Evolutionary conservation across 2,113 vertebrate genomes (phyloP), one percentile per base, ranked within the genome.

Genomic region (Castor canadensis): DNA sequence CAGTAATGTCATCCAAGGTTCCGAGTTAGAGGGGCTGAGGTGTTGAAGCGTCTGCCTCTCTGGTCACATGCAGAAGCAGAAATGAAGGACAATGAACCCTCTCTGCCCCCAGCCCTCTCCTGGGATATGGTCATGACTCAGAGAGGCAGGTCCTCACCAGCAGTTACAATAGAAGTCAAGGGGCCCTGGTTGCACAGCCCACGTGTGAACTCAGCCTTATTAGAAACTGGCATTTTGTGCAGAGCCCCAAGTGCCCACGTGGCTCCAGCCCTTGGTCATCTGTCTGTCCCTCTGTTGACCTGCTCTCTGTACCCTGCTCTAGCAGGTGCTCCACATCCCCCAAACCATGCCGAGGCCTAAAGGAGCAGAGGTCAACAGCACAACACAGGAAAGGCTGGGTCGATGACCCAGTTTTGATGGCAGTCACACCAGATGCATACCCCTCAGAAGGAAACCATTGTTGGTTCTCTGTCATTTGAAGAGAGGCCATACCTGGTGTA

Each of bases 91-190:
- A 24, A 40, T 30, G 47, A 79, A 10, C n/a, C 58, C 49, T 82
- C 15, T 35, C 54, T 3, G 19, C 3, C 52, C 30, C 9, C 13
- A 8, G 6, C 43, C 52, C 6, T 32, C 60, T 84, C 32, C 30
- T 49, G 43, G 32, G 58, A 30, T 26, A 11, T 35, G 12, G 45
- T 38, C 38, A 15, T 38, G 5, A 47, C n/a, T 81, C 30, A 26
- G n/a, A 52, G 8, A 88, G 32, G 10, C 2, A 2, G 35, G n/a
- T 12, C 22, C 24, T 56, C 32, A 1, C 43, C 0, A 11, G n/a
- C 22, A 12, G 2, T 43, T 0, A 45, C 30, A 32, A 38, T 19
- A 52, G 58, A 32, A 54, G 49, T 26, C 66, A 26, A 0, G 79
- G 58, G 40, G 40, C 35, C 58, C 43, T 22, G 5, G 20, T 49